A percentile compares a stretch with the other conserved stretches of the same genome.
Conservation (phyloP, 2,888 invertebrate species). For the Tetramorium bicarinatum region DNA sequence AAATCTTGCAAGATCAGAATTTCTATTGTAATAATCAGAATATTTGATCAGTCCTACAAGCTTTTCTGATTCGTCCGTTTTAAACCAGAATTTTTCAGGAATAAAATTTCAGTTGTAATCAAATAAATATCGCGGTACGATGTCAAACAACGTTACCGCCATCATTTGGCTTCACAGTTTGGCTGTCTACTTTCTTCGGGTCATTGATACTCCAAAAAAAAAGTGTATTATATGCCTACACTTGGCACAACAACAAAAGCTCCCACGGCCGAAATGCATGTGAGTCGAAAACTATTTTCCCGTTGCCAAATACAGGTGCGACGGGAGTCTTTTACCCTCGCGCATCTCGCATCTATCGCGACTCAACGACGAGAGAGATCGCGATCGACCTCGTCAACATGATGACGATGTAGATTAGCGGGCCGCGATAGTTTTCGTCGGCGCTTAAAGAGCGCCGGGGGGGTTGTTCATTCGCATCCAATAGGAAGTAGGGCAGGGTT, state of each 20-base stretch:
- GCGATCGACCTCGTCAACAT: neutral
- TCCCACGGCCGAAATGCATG: constrained; percentile 15
- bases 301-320: constrained; percentile 56
- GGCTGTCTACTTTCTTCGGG: constrained; percentile 1
- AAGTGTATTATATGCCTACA: constrained; percentile 39
- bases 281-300: constrained; percentile 45
- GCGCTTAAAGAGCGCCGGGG: constrained; percentile 7
- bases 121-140: neutral
- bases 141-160: neutral
- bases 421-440: neutral
- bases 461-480: neutral
- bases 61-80: too few species aligned
- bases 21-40: too few species aligned
- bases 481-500: constrained; percentile 18
- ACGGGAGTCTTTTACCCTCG: constrained; percentile 13
- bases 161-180: constrained; percentile 28
- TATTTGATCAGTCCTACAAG: too few species aligned
- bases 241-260: constrained; percentile 55
- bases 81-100: neutral
- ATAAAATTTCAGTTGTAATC: neutral
- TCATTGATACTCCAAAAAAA: constrained; percentile 23
- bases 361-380: neutral
- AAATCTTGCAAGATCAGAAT: too few species aligned
- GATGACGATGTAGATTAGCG: neutral
- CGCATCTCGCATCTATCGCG: constrained; percentile 12